Evolutionary conservation across 2,797 vertebrate genomes (phyloP), one percentile per base, ranked within the genome.

Genomic region (Alosa sapidissima): DNA sequence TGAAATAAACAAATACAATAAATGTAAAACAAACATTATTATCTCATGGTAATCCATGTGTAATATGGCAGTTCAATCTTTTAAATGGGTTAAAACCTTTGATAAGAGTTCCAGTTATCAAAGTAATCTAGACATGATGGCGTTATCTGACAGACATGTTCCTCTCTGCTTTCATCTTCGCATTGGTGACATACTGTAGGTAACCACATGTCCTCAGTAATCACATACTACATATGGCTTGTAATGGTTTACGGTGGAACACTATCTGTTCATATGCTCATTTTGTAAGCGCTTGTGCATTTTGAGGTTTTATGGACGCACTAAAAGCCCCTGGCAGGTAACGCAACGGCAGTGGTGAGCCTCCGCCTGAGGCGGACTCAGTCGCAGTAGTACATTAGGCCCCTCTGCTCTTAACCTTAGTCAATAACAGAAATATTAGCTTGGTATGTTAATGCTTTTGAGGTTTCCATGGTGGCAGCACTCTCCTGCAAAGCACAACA

Each of bases 351-450:
- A 51, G 47, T 58, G 55, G 86, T 82, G 89, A 85, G 81, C 84
- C 84, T 87, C 82, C 49, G 81, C 85, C 84, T n/a, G n/a, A n/a
- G n/a, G n/a, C n/a, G n/a, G n/a, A n/a, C n/a, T 47, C 72, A 21
- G 5, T 47, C 72, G 36, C 89, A 86, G 86, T 33, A 54, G 86
- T 88, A 85, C 88, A 89, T 89, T 91, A 89, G 89, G 85, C 85
- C 85, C 83, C 86, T 16, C 33, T 85, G 84, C 88, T 89, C 88
- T 91, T 87, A 89, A 89, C 90, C 88, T 89, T 88, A 85, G 88
- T 89, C 88, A 86, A 91, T 89, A 88, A 88, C 87, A 88, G 88
- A 89, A 89, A 87, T 89, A 91, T 89, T 89, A 91, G 87, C 89
- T 84, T 85, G 89, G 89, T 87, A 89, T 89, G 88, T 88, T 89